Conservation (phyloP, 2,113 vertebrate genomes). For the Gavialis gangeticus region DNA sequence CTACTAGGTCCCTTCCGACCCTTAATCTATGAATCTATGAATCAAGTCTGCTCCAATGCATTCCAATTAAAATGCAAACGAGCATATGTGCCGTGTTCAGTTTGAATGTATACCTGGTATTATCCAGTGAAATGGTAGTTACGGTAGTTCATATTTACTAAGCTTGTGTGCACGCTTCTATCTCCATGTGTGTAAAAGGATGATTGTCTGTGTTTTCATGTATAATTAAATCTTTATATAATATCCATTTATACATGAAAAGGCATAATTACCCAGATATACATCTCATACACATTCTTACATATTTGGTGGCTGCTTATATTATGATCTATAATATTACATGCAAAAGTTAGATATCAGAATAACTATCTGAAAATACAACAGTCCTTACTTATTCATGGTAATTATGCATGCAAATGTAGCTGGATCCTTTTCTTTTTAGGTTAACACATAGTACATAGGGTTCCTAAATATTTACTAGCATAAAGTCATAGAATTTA, state of each 20-base stretch:
- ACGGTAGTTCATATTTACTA: not conserved
- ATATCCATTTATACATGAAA: not conserved
- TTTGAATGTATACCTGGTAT: not conserved
- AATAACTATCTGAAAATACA: not conserved
- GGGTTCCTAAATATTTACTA: not conserved
- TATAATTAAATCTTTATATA: not conserved
- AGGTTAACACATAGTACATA: not conserved
- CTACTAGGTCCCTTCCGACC: no score
- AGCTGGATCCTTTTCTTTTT: not conserved
- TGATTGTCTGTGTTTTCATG: not conserved
- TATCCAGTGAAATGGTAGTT: not conserved
- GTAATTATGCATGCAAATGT: not conserved
- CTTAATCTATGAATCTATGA: no score
- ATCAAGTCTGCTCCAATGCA: no score
- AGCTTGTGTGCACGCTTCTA: not conserved
- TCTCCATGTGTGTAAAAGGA: not conserved
- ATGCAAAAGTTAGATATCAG: no score
- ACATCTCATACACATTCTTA: not conserved
- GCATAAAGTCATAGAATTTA: not conserved
- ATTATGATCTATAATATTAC: not conserved
- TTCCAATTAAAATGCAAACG: not conserved
- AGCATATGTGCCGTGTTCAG: not conserved
- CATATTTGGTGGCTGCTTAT: not conserved
- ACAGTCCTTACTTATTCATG: not conserved
- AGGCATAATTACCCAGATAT: not conserved